Evolutionary conservation across 2,888 invertebrate species (phyloP).

Genomic region (Monoplex corrugatus): DNA sequence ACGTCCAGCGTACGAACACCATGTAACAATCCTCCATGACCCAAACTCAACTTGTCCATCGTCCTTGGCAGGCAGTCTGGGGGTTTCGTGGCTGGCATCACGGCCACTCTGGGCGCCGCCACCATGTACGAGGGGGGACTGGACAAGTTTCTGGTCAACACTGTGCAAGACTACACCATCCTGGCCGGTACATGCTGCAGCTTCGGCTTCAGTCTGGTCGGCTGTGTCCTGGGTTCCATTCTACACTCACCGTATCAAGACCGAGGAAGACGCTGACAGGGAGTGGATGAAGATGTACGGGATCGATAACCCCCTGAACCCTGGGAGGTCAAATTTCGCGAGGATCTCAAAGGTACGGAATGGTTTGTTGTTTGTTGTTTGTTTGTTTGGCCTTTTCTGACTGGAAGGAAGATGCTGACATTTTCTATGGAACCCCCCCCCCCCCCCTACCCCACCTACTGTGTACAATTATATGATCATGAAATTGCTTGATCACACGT

Average conservation of each 20-base stretch:
- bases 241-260: slow-evolving; percentile 68
- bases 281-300: slow-evolving; percentile 78
- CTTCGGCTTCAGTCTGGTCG: slow-evolving; percentile 69
- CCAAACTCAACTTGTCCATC: no score
- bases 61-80: slow-evolving; percentile 71
- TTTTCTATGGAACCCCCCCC: no score
- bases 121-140: slow-evolving; percentile 72
- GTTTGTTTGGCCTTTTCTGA: not conserved
- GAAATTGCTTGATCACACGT: no score
- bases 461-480: no score
- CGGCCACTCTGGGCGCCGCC: slow-evolving; percentile 69
- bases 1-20: no score
- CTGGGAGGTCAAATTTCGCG: slow-evolving; percentile 73
- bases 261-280: slow-evolving; percentile 63
- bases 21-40: no score
- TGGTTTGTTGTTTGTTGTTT: not conserved
- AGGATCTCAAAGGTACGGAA: slow-evolving; percentile 65
- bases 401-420: no score
- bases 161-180: slow-evolving; percentile 73
- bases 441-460: no score
- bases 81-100: slow-evolving; percentile 69
- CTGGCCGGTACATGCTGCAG: slow-evolving; percentile 73
- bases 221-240: slow-evolving; percentile 70
- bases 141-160: slow-evolving; percentile 70
- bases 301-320: slow-evolving; percentile 76